Percentiles rank a stretch among this genome's conserved stretches.
Conservation (phyloP, 1,140 invertebrate species). For the Drosophila mojavensis region DNA sequence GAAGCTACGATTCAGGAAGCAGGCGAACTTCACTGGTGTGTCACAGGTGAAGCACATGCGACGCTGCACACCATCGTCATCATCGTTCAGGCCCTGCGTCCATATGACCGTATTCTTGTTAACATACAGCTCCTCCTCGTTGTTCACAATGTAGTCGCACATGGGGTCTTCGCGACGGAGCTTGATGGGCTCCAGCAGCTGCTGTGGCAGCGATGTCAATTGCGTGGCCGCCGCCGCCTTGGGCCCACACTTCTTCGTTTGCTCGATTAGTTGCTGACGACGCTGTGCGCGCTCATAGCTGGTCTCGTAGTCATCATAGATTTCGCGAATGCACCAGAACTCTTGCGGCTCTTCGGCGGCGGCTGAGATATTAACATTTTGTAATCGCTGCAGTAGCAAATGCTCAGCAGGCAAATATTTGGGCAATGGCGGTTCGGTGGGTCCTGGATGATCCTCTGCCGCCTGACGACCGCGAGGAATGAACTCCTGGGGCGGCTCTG, state of each 20-base stretch:
- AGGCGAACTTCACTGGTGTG: slow-evolving; percentile 91
- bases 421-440: slow-evolving; percentile 76
- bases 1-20: slow-evolving; percentile 88
- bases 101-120: slow-evolving; percentile 93
- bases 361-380: slow-evolving; percentile 89
- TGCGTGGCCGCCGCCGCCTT: slow-evolving; percentile 62
- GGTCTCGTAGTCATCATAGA: slow-evolving; percentile 69
- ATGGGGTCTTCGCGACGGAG: slow-evolving; percentile 60
- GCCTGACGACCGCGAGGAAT: slow-evolving; percentile 94
- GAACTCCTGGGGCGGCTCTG: slow-evolving; percentile 88
- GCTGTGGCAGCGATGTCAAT: slow-evolving; percentile 57
- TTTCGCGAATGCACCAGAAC: slow-evolving; percentile 89
- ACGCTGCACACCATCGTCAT: slow-evolving; percentile 82
- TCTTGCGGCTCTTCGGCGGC: slow-evolving; percentile 85
- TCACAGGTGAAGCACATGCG: slow-evolving; percentile 92
- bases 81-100: slow-evolving; percentile 84
- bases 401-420: slow-evolving; percentile 85
- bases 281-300: slow-evolving; percentile 56
- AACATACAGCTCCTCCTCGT: slow-evolving; percentile 95
- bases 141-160: slow-evolving; percentile 79
- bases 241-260: slow-evolving; percentile 64
- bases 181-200: slow-evolving; percentile 40
- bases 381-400: slow-evolving; percentile 88
- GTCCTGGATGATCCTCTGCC: slow-evolving; percentile 90
- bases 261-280: slow-evolving; percentile 61